Percentiles rank a stretch among this genome's conserved stretches.
Conservation (phyloP, 2,797 vertebrate species). For the Sebastiscus tertius region DNA sequence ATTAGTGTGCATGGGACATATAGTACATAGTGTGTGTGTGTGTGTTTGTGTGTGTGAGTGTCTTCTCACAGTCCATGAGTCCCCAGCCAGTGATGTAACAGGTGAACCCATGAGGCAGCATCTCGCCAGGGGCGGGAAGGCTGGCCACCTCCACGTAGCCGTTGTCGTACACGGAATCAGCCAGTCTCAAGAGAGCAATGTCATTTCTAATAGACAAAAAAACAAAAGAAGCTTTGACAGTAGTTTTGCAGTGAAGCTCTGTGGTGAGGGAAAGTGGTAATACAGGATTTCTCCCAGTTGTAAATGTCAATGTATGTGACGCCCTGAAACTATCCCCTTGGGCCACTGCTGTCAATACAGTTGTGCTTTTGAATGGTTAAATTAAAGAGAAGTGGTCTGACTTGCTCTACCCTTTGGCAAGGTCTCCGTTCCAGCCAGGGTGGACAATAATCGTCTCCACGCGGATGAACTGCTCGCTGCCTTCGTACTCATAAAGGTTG, state of each 20-base stretch:
- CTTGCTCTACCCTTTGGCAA: conserved; percentile 65
- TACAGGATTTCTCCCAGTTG: not conserved
- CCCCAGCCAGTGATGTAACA: conserved; percentile 81
- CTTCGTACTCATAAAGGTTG: conserved; percentile 57
- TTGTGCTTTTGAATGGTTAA: not conserved
- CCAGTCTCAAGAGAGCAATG: conserved; percentile 69
- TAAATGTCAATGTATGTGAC: not conserved
- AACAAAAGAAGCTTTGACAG: not conserved
- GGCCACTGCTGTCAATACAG: not conserved
- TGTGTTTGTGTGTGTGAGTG: not conserved
- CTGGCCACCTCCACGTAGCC: conserved; percentile 56
- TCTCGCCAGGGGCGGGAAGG: conserved; percentile 51
- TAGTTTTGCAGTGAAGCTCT: not conserved
- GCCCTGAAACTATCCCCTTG: not conserved
- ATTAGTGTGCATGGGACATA: not conserved
- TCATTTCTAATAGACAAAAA: conserved; percentile 64
- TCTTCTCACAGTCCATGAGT: conserved; percentile 67
- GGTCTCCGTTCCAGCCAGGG: conserved; percentile 68
- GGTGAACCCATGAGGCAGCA: conserved; percentile 62
- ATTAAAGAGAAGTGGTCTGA: not conserved
- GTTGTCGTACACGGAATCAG: conserved; percentile 50
- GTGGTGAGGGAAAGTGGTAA: not conserved
- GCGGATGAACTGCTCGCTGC: conserved; percentile 65
- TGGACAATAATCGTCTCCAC: conserved; percentile 67
- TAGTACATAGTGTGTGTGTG: not conserved